These are phyloP conservation scores for Coryphaenoides rupestris DNA, from an alignment of 2,113 vertebrate genomes.

Conservation along the genomic window DNA sequence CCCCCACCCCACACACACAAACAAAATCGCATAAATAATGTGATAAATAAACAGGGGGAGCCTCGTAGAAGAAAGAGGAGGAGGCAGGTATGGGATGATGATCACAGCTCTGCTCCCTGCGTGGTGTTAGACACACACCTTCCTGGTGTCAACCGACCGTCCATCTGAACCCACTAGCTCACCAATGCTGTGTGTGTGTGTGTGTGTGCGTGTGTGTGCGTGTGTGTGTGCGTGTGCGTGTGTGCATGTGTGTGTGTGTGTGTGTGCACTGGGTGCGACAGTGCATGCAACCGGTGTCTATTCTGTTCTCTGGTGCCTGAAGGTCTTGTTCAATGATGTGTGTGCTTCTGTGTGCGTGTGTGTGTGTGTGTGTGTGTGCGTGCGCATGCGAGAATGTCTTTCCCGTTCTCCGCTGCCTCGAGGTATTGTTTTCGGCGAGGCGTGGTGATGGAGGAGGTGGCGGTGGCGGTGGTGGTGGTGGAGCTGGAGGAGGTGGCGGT, in stretches of 20 bases:
- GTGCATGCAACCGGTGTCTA: neutral
- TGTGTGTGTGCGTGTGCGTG: neutral
- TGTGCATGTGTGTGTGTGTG: neutral
- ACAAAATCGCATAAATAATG: neutral
- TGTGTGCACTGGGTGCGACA: neutral
- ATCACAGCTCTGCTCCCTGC: slow-evolving; percentile 54
- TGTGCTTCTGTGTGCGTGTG: neutral
- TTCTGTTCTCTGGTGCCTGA: neutral
- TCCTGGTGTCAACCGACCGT: slow-evolving; percentile 40
- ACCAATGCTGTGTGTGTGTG: slow-evolving; percentile 19
- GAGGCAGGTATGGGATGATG: slow-evolving; percentile 49
- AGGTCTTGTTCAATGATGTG: neutral
- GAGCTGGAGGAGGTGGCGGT: too few relatives aligned
- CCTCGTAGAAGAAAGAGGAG: slow-evolving; percentile 15
- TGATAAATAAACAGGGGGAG: slow-evolving; percentile 2
- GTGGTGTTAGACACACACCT: slow-evolving; percentile 47
- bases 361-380: slow-evolving; percentile 1
- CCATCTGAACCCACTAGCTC: slow-evolving; percentile 45
- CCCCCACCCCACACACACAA: neutral
- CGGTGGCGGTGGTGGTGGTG: too few relatives aligned
- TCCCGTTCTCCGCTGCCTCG: neutral
- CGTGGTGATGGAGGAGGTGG: too few relatives aligned
- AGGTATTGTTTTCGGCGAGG: too few relatives aligned
- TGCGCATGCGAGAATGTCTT: slow-evolving; percentile 5
- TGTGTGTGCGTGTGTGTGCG: slow-evolving; percentile 4